A percentile compares a stretch with the other conserved stretches of the same genome.
Evolutionary conservation across 2,797 vertebrate species (phyloP).

Genomic region (Oryzias dopingdopingensis): DNA sequence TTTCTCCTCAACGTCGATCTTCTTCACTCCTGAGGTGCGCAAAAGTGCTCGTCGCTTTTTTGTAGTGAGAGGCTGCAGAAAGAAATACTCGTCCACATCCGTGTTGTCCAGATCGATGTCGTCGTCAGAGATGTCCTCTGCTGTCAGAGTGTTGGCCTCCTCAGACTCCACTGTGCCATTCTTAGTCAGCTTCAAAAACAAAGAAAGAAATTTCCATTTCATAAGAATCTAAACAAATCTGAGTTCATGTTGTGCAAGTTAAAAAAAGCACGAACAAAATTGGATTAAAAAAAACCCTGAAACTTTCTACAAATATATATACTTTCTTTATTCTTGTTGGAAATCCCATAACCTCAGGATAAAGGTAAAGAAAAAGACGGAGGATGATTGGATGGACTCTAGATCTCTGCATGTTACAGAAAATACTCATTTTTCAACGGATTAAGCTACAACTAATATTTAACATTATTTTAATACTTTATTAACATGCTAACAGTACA

Average conservation of each 20-base stretch:
- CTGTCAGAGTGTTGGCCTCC: constrained; percentile 89
- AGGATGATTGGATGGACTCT: too few relatives aligned
- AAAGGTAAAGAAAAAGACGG: too few relatives aligned
- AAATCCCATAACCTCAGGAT: too few relatives aligned
- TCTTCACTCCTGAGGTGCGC: constrained; percentile 93
- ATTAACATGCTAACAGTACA: too few relatives aligned
- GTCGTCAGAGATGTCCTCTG: constrained; percentile 97
- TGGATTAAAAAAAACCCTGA: too few relatives aligned
- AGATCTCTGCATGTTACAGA: too few relatives aligned
- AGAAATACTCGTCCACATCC: constrained; percentile 99
- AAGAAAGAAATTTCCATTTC: constrained; percentile 16
- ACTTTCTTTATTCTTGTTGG: too few relatives aligned
- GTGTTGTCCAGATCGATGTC: constrained; percentile 98
- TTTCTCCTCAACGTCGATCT: constrained; percentile 98
- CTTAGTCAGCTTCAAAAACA: constrained; percentile 88
- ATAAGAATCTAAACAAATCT: background rate
- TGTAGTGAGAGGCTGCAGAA: constrained; percentile 96
- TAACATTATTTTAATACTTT: too few relatives aligned
- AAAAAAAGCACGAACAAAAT: background rate
- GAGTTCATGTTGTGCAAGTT: background rate
- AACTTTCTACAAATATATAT: too few relatives aligned
- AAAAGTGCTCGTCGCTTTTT: constrained; percentile 92
- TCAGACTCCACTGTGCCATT: constrained; percentile 95
- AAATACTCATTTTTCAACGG: too few relatives aligned
- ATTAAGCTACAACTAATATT: too few relatives aligned